Evolutionary conservation across 2,113 vertebrate genomes (phyloP), one percentile per base, ranked within the genome.

Genomic region (Neolamprologus falcicula): DNA sequence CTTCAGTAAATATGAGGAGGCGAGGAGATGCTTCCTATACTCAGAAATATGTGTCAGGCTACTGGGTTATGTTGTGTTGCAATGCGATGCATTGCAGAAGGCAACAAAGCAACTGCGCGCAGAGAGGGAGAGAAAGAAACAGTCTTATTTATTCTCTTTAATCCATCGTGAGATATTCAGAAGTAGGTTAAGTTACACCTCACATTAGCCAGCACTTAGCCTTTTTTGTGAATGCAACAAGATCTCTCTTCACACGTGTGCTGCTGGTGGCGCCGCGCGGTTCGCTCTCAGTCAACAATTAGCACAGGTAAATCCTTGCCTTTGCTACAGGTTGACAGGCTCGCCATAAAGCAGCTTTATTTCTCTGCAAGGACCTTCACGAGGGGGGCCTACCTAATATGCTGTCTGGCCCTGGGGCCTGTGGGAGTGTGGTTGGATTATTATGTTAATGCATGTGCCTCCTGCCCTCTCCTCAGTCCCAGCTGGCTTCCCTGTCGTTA

Each of bases 371-470:
- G 91, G 96, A 95, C 96, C 96, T 94, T 97, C 95, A 86, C 93
- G 95, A 97, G 97, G 97, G 97, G 97, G 91, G 89, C 93, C 97
- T 96, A 95, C 97, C 98, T 98, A 98, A 99, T 99, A 97, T 98
- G 98, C 97, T 97, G 97, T 97, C 98, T 98, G 98, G 98, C 98
- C 97, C 96, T 86, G 94, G 98, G 98, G 99, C 97, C 97, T 98
- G 96, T 97, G 98, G 98, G 97, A 98, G 94, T 93, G 93, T 94
- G 96, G 97, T 97, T 98, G 98, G 99, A 98, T 99, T 98, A 99
- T 99, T 99, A 99, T 99, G 99, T 98, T 99, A 99, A 99, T 99
- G 98, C 97, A 87, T 96, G 97, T 97, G 98, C 95, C 98, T 98
- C 96, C 97, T 98, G 99, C 98, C 98, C 98, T 98, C 98, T 98